Evolutionary conservation across 2,113 vertebrate genomes (phyloP), one percentile per base, ranked within the genome.

Genomic region (Notothenia rossii): DNA sequence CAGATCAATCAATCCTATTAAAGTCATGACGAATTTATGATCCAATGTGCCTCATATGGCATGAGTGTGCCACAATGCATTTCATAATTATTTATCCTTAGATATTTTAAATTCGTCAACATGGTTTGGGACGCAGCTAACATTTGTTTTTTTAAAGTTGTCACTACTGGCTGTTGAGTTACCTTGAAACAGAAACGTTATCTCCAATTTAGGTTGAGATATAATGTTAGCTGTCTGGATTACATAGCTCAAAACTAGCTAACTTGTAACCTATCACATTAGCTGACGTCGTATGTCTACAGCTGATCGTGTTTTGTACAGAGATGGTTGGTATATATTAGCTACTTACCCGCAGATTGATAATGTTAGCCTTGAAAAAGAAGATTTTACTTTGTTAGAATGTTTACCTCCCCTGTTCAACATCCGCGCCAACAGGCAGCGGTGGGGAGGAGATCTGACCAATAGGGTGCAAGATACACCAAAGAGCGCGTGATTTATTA

Each of bases 351-450:
- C 10, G 1, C 1, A n/a, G n/a, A 64, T 40, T 40, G 36, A 40
- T 40, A 40, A 40, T 40, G 36, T 40, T 68, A 3, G 65, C 7
- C 29, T 36, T 14, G 8, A 29, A 56, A 45, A 2, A 6, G 0
- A 0, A 18, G 7, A 9, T 29, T 65, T 50, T 4, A 1, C 40
- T 67, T 22, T 13, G 29, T 22, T 76, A 7, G 33, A 60, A 63
- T 9, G 63, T 65, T 68, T 13, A 33, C 33, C 43, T 75, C 25
- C 48, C n/a, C 61, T 63, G 11, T 92, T 90, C 68, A 74, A 88
- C 65, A 66, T 53, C 45, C 91, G 86, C 93, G 93, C 92, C 93
- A 92, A 91, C 75, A 68, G 13, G 33, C 13, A 46, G 55, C 46
- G 74, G 25, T 14, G 65, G 46, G 7, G 14, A 17, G 74, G 2